Evolutionary conservation across 2,888 invertebrate species (phyloP), one percentile per base, ranked within the genome.

Genomic region (Maniola hyperantus): DNA sequence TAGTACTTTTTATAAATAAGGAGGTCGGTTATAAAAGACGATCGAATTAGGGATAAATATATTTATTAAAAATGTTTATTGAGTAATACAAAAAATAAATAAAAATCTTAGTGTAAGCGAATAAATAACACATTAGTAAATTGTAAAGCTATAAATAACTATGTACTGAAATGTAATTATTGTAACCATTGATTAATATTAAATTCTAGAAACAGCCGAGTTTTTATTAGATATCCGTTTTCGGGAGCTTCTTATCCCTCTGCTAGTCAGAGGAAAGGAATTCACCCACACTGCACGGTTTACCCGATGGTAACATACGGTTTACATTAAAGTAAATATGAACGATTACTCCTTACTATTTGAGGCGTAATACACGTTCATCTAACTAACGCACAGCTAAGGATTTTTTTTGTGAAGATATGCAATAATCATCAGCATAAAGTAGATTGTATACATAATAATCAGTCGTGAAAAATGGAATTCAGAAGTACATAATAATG

Each of bases 261-360:
- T 92, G 91, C 91, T 91, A 60, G 63, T 80, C 91, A 91, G 91
- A 91, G 91, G 84, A 83, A 89, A 85, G 82, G 89, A 91, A 92
- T 82, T 76, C 85, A 76, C 87, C 88, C 82, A 79, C 72, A 74
- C 73, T 74, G 66, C 65, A 58, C 54, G 13, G 50, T 65, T 58
- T 68, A 71, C 66, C 66, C 10, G 42, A 54, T 53, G 66, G 67
- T 69, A 68, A 66, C 44, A 65, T 34, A 71, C 63, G 58, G 60
- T 62, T 62, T 20, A 51, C 50, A 51, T 11, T 51, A 26, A 26
- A 26, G 26, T 11, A 51, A 36, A 61, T 11, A 36, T 13, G 18
- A 59, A 55, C 61, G 57, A 20, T 11, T n/a, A 65, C 34, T 44
- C 65, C 67, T 71, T 68, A n/a, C 33, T 26, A 59, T 55, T 42